Base-by-base conservation (phyloP, 2,113 vertebrate species). In the Coracopsis vasa region DNA sequence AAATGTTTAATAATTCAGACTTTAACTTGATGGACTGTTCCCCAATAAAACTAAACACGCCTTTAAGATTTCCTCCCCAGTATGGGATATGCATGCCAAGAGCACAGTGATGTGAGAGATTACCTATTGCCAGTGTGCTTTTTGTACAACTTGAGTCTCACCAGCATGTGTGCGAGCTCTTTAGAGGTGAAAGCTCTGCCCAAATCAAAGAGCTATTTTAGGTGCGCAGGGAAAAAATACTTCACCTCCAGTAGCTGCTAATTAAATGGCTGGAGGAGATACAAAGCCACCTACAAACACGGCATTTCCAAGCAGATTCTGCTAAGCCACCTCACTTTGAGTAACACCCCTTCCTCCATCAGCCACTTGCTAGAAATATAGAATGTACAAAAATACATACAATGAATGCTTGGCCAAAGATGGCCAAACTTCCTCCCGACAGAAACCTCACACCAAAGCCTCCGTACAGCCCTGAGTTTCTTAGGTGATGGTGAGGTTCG, bases 281-380 rank as follows among this genome's bases (percentile, higher is more conserved):
- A 44, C 21, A 82, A 77, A 93, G 58, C 75, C 65, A 45, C 19
- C 10, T 51, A 42, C 31, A 94, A 90, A 74, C 37, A 87, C 91
- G 70, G 33, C 14, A 31, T 61, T 90, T 93, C 65, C 1, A 31
- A 88, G 48, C n/a, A 67, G 70, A 41, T 50, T 80, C 19, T 62
- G 74, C 24, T 77, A 13, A 66, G 8, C 23, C 2, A 0, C 21
- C 51, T 72, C 3, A 0, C 37, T 50, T 42, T 0, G 1, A 56
- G 65, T 16, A 81, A 67, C 19, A 0, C 25, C 70, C 53, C 25
- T 89, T 72, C 70, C 80, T 67, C 13, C 24, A 82, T 60, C 81
- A 72, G 21, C 58, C 13, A 11, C 48, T 72, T 0, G 0, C 74
- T 47, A 24, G 21, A 58, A 58, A 58, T 24, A 58, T 4, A n/a